Evolutionary conservation across 2,888 invertebrate genomes (phyloP).

Genomic region (Drosophila helvetica): DNA sequence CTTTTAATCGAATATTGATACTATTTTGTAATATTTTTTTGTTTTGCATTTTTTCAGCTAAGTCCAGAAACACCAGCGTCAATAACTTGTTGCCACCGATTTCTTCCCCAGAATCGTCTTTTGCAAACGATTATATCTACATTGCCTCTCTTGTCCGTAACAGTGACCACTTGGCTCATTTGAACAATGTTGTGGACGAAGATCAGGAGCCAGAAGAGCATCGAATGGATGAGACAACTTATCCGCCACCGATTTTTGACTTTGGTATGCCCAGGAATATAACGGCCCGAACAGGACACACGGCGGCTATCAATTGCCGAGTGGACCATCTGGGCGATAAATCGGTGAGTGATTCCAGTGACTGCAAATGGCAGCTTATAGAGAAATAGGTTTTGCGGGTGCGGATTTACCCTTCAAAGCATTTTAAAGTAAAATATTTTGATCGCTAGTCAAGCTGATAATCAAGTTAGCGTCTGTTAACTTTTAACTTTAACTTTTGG

Average conservation of each 20-base stretch:
- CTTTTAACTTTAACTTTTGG: no score
- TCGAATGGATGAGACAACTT: slow-evolving; percentile 60
- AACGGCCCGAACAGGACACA: slow-evolving; percentile 93
- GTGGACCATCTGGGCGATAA: slow-evolving; percentile 95
- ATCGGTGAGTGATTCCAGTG: slow-evolving; percentile 86
- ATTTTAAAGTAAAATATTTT: slow-evolving; percentile 64
- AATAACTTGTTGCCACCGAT: slow-evolving; percentile 69
- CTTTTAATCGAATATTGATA: background rate
- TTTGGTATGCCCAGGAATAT: slow-evolving; percentile 93
- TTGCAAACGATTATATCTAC: slow-evolving; percentile 66
- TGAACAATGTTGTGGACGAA: slow-evolving; percentile 60
- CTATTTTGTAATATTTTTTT: background rate
- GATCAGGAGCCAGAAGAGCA: slow-evolving; percentile 53
- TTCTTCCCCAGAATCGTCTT: slow-evolving; percentile 42
- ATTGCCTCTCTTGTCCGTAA: slow-evolving; percentile 66
- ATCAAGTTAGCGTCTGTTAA: slow-evolving; percentile 70
- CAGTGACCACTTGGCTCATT: slow-evolving; percentile 64
- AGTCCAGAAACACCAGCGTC: slow-evolving; percentile 29
- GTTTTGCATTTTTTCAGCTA: slow-evolving; percentile 22
- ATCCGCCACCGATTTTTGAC: slow-evolving; percentile 90
- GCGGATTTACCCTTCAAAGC: slow-evolving; percentile 37
- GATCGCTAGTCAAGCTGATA: slow-evolving; percentile 68
- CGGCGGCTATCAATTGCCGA: slow-evolving; percentile 93
- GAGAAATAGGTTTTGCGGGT: slow-evolving; percentile 17
- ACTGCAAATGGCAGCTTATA: slow-evolving; percentile 35